A percentile compares a stretch with the other conserved stretches of the same genome.
Evolutionary conservation across 2,113 vertebrate species (phyloP).

Genomic region (Columba livia): DNA sequence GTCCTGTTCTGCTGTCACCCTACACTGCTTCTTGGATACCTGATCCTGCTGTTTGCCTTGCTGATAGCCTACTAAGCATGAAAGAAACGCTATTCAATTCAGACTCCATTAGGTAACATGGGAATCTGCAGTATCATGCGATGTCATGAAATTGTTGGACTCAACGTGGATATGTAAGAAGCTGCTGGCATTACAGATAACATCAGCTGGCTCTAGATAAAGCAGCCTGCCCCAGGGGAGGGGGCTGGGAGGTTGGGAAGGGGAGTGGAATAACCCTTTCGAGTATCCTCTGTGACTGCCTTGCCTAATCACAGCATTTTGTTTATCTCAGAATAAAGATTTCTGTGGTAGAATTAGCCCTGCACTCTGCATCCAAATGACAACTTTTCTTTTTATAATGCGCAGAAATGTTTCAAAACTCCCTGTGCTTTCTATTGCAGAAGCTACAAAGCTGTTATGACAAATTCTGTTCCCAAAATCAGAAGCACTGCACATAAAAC

Average conservation of each 20-base stretch:
- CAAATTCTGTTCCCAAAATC: background rate
- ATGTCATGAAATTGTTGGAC: slow-evolving; percentile 3
- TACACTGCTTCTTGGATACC: background rate
- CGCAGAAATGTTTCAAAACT: background rate
- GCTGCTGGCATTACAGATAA: slow-evolving; percentile 8
- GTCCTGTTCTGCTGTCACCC: background rate
- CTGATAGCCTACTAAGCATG: background rate
- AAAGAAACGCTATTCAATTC: background rate
- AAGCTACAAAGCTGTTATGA: background rate
- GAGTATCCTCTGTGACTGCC: background rate
- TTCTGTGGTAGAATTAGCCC: background rate
- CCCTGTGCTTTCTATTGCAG: background rate
- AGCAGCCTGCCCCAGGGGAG: background rate
- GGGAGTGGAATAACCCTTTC: background rate
- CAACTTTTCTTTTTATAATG: background rate
- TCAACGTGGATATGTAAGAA: background rate
- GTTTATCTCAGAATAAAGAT: background rate
- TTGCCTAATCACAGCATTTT: background rate
- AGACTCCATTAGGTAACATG: background rate
- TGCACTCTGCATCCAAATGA: background rate
- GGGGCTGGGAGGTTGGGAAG: background rate
- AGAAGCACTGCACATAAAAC: background rate
- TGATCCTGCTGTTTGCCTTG: background rate
- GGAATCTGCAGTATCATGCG: background rate
- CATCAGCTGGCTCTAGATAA: slow-evolving; percentile 45